phyloP scores from a whole-genome alignment of 2,797 vertebrate genomes.

The Craterocephalus amniculus region DNA sequence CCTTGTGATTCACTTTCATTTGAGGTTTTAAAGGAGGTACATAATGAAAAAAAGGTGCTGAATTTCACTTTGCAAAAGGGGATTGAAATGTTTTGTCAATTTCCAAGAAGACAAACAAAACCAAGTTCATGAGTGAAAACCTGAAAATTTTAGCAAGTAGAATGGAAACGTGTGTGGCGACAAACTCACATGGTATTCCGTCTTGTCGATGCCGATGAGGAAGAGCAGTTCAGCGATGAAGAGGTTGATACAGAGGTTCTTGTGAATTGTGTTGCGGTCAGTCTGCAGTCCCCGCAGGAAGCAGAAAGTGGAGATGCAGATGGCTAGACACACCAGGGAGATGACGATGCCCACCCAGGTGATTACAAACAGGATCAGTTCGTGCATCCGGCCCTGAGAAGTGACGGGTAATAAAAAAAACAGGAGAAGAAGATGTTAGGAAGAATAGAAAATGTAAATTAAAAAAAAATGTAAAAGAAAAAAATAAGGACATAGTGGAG shows the following conservation, averaged over 20 bases:
- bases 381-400: constrained; percentile 86
- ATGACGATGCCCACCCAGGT: constrained; percentile 96
- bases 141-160: neutral
- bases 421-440: neutral
- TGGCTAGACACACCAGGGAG: constrained; percentile 93
- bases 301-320: constrained; percentile 97
- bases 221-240: constrained; percentile 96
- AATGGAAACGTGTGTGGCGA: neutral
- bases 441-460: constrained; percentile 10
- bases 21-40: constrained; percentile 10
- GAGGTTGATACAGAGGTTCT: constrained; percentile 97
- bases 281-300: constrained; percentile 94
- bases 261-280: constrained; percentile 96
- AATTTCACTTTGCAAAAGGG: neutral
- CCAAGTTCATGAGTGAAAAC: neutral
- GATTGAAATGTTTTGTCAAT: neutral
- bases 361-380: constrained; percentile 93
- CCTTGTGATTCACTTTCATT: constrained; percentile 26
- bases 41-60: neutral
- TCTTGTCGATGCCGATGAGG: constrained; percentile 96
- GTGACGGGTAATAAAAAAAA: neutral
- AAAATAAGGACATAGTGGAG: constrained; percentile 33
- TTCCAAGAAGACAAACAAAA: neutral
- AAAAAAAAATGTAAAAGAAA: constrained; percentile 13
- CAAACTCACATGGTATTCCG: constrained; percentile 88